These are phyloP conservation scores for Acronicta alni DNA, from an alignment of 2,888 invertebrate species.

Conservation along the genomic window DNA sequence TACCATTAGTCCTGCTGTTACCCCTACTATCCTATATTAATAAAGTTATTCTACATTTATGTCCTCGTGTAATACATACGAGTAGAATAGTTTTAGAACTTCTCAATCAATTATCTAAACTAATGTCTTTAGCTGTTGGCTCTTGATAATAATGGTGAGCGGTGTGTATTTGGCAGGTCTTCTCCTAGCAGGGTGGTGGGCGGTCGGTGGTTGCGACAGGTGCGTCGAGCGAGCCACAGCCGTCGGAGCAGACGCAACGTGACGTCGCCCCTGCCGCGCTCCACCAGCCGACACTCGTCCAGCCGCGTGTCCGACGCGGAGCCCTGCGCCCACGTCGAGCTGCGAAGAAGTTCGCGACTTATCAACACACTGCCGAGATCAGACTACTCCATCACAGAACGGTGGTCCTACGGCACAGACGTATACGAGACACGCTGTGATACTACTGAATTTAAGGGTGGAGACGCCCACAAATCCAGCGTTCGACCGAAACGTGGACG, in stretches of 20 bases:
- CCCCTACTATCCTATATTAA: no score
- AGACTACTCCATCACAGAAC: conserved; percentile 89
- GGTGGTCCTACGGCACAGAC: conserved; percentile 89
- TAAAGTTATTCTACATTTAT: no score
- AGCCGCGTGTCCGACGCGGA: conserved; percentile 77
- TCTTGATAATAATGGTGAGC: conserved; percentile 21
- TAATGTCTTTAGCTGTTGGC: not conserved
- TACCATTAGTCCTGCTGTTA: no score
- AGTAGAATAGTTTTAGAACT: no score
- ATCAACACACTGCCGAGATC: conserved; percentile 82
- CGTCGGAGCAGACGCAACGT: conserved; percentile 80
- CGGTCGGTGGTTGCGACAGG: conserved; percentile 88
- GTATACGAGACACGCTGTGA: conserved; percentile 87
- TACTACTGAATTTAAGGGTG: conserved; percentile 74
- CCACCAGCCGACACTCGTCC: conserved; percentile 74
- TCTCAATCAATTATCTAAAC: no score
- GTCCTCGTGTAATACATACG: no score
- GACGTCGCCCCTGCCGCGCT: conserved; percentile 80
- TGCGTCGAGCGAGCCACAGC: conserved; percentile 82
- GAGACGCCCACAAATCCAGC: conserved; percentile 73
- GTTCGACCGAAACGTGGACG: conserved; percentile 74
- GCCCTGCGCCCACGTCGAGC: conserved; percentile 76
- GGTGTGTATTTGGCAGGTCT: conserved; percentile 75
- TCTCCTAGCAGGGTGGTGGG: conserved; percentile 90
- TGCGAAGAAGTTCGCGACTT: conserved; percentile 87